Base-by-base conservation (phyloP, 1,140 invertebrate species). In the Oscheius sp. region DNA sequence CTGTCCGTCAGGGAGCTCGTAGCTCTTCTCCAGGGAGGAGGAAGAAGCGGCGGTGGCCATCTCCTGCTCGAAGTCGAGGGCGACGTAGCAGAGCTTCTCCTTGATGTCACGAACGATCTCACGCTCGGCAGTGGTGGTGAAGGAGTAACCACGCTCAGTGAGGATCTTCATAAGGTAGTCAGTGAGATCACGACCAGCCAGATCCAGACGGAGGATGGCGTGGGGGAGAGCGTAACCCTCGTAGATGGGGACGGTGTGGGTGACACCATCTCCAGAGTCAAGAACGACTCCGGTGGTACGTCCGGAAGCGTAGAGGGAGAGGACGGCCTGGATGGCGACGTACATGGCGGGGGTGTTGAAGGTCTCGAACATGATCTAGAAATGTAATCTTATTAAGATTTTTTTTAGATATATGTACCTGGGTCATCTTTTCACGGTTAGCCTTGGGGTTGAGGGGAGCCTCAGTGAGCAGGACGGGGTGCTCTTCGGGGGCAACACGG, bases 351-450 rank as follows among this genome's bases (percentile, higher is more conserved):
- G 85, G 64, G 85, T 84, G 79, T 86, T 86, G 82, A 87, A 87
- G 78, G 92, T 94, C 85, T 94, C 92, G 85, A 94, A 94, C 92
- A 94, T 93, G 85, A 94, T 93, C 87, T 94, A 74, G 28, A 38
- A 10, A 10, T n/a, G n/a, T 42, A 42, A 42, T n/a, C n/a, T n/a
- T n/a, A n/a, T n/a, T n/a, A n/a, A n/a, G n/a, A 42, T 10, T 42
- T 42, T 42, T n/a, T 42, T 10, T 42, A 42, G n/a, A n/a, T 42
- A n/a, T 42, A 42, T 42, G 38, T 63, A 63, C 61, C 61, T 63
- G 92, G 23, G 92, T 93, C 92, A 94, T 94, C 89, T 94, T 94
- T 86, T 94, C 93, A 72, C 91, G 88, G 87, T 93, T 93, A 78
- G 91, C 91, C 87, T 93, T 93, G 71, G 92, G 92, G 87, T 95